A percentile compares a stretch with the other conserved stretches of the same genome.
Conservation (phyloP, 2,113 vertebrate genomes). For the Notiomystis cincta region DNA sequence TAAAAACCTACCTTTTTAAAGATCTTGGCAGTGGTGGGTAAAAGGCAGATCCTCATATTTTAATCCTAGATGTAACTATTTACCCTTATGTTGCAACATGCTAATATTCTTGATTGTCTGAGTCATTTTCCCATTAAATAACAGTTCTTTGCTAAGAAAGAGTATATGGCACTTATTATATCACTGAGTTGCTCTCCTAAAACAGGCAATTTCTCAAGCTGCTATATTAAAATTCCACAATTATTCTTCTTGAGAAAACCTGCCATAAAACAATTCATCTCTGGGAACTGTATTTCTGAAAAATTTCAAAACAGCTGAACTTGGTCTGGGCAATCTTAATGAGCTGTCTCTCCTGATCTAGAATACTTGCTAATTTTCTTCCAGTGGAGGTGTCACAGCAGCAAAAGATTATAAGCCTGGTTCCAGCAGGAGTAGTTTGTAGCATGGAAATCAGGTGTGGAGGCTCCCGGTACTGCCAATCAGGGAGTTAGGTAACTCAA, state of each 20-base stretch:
- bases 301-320: neutral
- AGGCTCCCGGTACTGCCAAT: rapidly evolving
- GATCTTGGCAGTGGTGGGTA: neutral
- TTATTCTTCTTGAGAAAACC: neutral
- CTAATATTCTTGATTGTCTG: neutral
- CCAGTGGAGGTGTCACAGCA: neutral
- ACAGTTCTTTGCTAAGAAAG: neutral
- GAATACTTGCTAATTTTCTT: neutral
- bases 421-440: neutral
- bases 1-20: neutral
- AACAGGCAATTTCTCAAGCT: neutral
- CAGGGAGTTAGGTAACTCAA: neutral
- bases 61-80: neutral
- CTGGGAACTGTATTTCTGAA: neutral
- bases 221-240: neutral
- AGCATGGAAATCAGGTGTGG: neutral
- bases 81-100: neutral
- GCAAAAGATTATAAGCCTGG: neutral
- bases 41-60: neutral
- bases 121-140: neutral
- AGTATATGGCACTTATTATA: neutral
- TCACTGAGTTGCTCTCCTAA: neutral
- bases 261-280: neutral
- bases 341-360: neutral
- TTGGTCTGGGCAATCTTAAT: neutral